Percentiles rank a stretch among this genome's conserved stretches.
Evolutionary conservation across 2,888 invertebrate genomes (phyloP).

Genomic region (Globia sparganii): DNA sequence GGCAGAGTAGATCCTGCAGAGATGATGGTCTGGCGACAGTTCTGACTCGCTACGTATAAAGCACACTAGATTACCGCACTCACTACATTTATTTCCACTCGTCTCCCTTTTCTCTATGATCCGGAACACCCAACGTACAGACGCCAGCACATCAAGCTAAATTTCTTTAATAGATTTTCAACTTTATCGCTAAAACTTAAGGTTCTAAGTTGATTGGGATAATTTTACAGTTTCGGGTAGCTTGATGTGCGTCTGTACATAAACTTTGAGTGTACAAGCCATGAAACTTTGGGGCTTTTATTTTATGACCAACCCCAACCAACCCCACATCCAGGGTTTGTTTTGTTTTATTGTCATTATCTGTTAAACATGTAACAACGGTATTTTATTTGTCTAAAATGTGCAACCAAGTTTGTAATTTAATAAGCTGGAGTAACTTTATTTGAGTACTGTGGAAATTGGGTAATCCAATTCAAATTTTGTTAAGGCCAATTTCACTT

Average conservation of each 20-base stretch:
- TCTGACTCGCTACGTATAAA: too few species aligned
- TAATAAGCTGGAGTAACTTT: neutral
- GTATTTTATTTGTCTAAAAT: neutral
- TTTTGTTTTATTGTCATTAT: conserved; percentile 43
- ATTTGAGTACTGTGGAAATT: neutral
- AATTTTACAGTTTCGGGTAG: too few species aligned
- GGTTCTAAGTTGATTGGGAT: too few species aligned
- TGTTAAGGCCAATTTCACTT: neutral
- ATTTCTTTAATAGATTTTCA: too few species aligned
- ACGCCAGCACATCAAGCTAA: too few species aligned
- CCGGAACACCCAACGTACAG: conserved; percentile 13
- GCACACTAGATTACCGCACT: neutral
- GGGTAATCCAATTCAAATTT: neutral
- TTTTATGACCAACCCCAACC: conserved; percentile 28
- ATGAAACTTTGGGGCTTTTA: conserved; percentile 35
- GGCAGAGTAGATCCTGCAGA: neutral
- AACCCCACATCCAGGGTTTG: conserved; percentile 12
- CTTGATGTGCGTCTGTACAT: too few species aligned
- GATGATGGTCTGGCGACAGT: neutral
- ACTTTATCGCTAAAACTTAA: too few species aligned
- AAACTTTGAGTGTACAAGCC: conserved; percentile 31
- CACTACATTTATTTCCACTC: neutral
- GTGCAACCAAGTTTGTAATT: neutral
- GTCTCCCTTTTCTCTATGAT: conserved; percentile 3
- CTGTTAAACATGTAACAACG: neutral